Percentiles rank a stretch among this genome's conserved stretches.
Conservation (phyloP, 1,140 invertebrate genomes). For the Asbolus verrucosus region DNA sequence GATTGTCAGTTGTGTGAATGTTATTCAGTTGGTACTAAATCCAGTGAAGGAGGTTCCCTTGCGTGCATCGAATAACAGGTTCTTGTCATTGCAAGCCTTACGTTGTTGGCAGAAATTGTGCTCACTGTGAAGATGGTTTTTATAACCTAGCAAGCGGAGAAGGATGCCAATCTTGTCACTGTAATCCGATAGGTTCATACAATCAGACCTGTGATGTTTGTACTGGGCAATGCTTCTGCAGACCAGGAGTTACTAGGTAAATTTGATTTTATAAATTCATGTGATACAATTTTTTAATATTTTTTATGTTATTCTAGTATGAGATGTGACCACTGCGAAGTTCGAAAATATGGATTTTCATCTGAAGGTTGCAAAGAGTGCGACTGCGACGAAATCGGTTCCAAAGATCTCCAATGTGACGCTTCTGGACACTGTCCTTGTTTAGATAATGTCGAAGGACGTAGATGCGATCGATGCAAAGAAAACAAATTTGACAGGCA, state of each 20-base stretch:
- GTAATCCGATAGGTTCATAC: conserved; percentile 86
- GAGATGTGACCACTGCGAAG: conserved; percentile 86
- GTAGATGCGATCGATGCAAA: conserved; percentile 92
- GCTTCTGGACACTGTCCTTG: conserved; percentile 89
- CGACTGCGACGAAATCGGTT: conserved; percentile 90
- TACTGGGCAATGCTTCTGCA: conserved; percentile 90
- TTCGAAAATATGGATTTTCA: conserved; percentile 92
- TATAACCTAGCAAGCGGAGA: conserved; percentile 85
- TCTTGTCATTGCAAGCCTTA: conserved; percentile 89
- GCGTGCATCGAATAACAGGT: conserved; percentile 84
- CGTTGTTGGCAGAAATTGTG: conserved; percentile 89
- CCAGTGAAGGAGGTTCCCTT: conserved; percentile 74
- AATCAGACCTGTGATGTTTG: conserved; percentile 84
- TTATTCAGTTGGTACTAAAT: conserved; percentile 81
- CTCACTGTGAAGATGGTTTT: conserved; percentile 87
- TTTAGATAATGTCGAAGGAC: conserved; percentile 90
- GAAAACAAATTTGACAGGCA: conserved; percentile 92
- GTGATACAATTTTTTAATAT: too few species aligned
- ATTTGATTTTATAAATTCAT: too few species aligned
- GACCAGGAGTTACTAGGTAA: conserved; percentile 85
- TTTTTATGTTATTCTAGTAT: too few species aligned
- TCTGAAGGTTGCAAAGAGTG: conserved; percentile 86
- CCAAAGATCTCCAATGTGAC: conserved; percentile 85
- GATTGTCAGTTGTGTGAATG: conserved; percentile 92
- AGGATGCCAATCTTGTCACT: conserved; percentile 88